Evolutionary conservation across 1,140 invertebrate genomes (phyloP).

Genomic region (Pseudomyrmex flavicornis): DNA sequence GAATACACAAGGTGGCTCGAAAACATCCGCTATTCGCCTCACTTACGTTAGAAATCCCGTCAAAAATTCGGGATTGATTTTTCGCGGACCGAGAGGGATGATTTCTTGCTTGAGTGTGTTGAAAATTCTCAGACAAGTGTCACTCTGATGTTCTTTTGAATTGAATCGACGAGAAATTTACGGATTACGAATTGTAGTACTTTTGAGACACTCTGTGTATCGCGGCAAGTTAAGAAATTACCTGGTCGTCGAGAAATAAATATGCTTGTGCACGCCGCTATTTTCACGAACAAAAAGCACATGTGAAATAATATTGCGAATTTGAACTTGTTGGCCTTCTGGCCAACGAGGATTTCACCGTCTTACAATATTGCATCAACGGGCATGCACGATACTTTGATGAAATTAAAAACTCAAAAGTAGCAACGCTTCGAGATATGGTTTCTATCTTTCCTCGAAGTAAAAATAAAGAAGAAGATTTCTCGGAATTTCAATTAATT

Average conservation of each 20-base stretch:
- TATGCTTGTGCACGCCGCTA: background rate
- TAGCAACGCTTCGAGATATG: too few species aligned
- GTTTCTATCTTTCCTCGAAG: too few species aligned
- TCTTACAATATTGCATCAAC: background rate
- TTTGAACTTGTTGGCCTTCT: background rate
- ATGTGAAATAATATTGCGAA: slow-evolving; percentile 11
- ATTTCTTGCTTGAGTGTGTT: background rate
- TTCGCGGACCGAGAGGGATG: background rate
- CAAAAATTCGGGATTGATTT: background rate
- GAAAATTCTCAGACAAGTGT: background rate
- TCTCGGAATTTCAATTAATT: too few species aligned
- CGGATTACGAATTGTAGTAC: background rate
- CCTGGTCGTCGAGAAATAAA: slow-evolving; percentile 57
- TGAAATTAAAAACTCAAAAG: background rate
- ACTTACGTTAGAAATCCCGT: background rate
- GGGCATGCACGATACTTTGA: background rate
- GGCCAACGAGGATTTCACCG: background rate
- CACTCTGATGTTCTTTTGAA: background rate
- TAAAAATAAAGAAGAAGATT: too few species aligned
- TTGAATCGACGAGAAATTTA: background rate
- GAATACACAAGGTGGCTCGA: slow-evolving; percentile 24
- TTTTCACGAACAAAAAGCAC: slow-evolving; percentile 8
- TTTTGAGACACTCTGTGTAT: slow-evolving; percentile 20
- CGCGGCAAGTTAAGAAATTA: slow-evolving; percentile 50
- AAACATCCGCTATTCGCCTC: slow-evolving; percentile 20